These are phyloP conservation scores for Lasioglossum oenotherae DNA, from an alignment of 2,888 invertebrate genomes.

Conservation along the genomic window DNA sequence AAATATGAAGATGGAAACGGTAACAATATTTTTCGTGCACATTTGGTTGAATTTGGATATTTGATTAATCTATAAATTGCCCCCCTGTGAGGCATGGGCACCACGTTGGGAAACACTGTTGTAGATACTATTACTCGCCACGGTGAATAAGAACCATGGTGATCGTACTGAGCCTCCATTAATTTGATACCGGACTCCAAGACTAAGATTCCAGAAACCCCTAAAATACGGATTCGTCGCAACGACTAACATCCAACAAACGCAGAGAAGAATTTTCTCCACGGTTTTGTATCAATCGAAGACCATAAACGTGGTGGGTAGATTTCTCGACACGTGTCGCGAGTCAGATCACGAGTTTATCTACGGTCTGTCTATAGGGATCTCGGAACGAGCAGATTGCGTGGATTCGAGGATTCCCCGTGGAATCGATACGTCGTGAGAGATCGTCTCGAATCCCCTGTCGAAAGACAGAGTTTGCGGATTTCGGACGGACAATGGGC, in stretches of 20 bases:
- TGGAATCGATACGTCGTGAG: slow-evolving; percentile 8
- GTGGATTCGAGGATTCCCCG: neutral
- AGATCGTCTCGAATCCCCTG: neutral
- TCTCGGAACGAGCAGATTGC: neutral
- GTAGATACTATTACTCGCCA: too few relatives aligned
- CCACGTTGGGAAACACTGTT: too few relatives aligned
- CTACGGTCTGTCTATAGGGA: neutral
- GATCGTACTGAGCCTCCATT: too few relatives aligned
- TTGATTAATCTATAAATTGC: too few relatives aligned
- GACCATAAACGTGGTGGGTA: neutral
- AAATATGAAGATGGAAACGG: too few relatives aligned
- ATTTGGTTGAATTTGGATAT: too few relatives aligned
- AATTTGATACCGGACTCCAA: neutral
- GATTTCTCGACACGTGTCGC: neutral
- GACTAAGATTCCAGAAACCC: neutral
- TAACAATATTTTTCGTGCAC: too few relatives aligned
- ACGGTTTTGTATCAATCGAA: neutral
- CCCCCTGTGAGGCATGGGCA: too few relatives aligned
- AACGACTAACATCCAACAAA: neutral
- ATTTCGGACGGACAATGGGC: neutral
- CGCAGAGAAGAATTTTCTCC: neutral
- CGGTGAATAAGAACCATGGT: too few relatives aligned
- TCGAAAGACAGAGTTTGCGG: slow-evolving; percentile 5
- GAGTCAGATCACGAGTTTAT: neutral
- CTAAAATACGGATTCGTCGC: neutral